Evolutionary conservation across 2,888 invertebrate species (phyloP).

Genomic region (Philaethria dido): DNA sequence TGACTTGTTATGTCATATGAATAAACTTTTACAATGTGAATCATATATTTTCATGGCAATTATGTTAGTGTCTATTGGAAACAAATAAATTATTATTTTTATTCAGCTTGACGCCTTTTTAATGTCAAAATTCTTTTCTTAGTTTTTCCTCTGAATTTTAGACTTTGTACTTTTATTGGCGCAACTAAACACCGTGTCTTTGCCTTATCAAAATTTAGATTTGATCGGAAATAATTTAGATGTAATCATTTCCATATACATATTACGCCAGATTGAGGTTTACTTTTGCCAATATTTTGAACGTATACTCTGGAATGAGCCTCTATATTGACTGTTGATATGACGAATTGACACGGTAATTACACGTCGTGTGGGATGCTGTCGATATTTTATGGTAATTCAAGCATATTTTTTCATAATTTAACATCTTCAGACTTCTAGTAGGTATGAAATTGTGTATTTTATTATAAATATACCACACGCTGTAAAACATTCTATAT

Average conservation of each 20-base stretch:
- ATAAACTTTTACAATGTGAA: background rate
- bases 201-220: too few species aligned
- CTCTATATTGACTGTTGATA: background rate
- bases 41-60: background rate
- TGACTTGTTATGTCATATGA: background rate
- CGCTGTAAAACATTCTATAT: too few species aligned
- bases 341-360: conserved; percentile 1
- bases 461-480: too few species aligned
- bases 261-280: background rate
- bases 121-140: too few species aligned
- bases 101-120: too few species aligned
- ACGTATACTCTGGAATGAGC: background rate
- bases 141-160: too few species aligned
- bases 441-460: background rate
- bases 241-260: too few species aligned
- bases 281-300: background rate
- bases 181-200: too few species aligned
- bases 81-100: too few species aligned
- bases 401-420: background rate
- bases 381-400: background rate
- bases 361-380: background rate
- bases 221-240: too few species aligned
- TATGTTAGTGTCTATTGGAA: background rate
- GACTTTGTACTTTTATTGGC: too few species aligned
- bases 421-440: background rate